Evolutionary conservation across 2,113 vertebrate species (phyloP).

Genomic region (Carassius carassius): DNA sequence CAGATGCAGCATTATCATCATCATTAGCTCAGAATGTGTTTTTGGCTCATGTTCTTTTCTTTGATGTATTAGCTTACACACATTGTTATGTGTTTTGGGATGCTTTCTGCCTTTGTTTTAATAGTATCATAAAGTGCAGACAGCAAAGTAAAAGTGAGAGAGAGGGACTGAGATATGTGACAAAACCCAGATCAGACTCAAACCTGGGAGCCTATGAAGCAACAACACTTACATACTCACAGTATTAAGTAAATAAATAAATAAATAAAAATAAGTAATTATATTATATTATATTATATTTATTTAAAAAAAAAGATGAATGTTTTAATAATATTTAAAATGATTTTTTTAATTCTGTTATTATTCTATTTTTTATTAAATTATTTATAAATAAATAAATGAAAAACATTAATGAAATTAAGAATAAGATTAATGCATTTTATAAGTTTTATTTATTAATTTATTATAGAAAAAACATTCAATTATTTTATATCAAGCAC

Average conservation of each 20-base stretch:
- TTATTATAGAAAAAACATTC: background rate
- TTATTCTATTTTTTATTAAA: too few relatives aligned
- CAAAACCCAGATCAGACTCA: too few relatives aligned
- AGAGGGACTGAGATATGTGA: background rate
- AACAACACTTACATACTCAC: too few relatives aligned
- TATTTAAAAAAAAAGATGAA: background rate
- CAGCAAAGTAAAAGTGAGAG: background rate
- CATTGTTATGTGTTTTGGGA: background rate
- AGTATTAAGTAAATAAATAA: too few relatives aligned
- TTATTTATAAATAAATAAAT: background rate
- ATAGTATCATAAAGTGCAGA: background rate
- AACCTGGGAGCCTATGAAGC: too few relatives aligned
- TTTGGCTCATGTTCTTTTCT: background rate
- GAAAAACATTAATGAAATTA: background rate
- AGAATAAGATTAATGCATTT: background rate
- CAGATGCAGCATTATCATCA: background rate
- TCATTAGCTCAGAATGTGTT: background rate
- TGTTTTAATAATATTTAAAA: too few relatives aligned
- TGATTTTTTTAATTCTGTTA: too few relatives aligned
- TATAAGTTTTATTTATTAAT: background rate
- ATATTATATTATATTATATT: background rate
- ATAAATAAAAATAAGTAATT: background rate
- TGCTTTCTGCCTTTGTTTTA: background rate
- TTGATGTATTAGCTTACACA: background rate
- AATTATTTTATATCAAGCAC: background rate